Evolutionary conservation across 2,888 invertebrate species (phyloP).

Genomic region (Candidula unifasciata): DNA sequence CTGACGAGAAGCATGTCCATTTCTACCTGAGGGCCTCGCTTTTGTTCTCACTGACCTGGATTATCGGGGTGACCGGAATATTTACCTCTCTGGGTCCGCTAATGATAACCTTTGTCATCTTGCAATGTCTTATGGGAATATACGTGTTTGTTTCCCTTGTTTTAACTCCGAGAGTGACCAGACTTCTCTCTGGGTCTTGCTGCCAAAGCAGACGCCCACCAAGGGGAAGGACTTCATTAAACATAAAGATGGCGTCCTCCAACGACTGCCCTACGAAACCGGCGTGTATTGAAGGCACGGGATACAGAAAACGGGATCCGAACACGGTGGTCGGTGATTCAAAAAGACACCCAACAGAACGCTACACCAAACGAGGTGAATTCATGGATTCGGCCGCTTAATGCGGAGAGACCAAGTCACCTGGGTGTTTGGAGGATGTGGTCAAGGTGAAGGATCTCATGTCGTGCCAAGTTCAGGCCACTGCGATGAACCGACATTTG

Average conservation of each 20-base stretch:
- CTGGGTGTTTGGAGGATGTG: too few species aligned
- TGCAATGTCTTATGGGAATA: constrained; percentile 29
- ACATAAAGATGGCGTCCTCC: constrained; percentile 36
- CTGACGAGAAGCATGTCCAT: constrained; percentile 37
- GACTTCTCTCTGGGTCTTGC: constrained; percentile 41
- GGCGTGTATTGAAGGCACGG: constrained; percentile 38
- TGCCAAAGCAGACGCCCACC: constrained; percentile 40
- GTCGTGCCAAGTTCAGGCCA: too few species aligned
- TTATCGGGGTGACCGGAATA: neutral
- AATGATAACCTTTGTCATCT: constrained; percentile 21
- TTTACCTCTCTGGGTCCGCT: neutral
- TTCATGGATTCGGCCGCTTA: neutral
- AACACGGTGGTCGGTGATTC: neutral
- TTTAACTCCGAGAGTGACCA: constrained; percentile 31
- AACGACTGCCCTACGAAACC: constrained; percentile 29
- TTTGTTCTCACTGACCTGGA: constrained; percentile 27
- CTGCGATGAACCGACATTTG: too few species aligned
- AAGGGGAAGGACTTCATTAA: constrained; percentile 30
- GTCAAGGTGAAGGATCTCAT: too few species aligned
- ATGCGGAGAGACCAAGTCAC: too few species aligned
- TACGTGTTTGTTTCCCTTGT: constrained; percentile 47
- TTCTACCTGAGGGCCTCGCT: constrained; percentile 41
- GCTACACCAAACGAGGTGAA: neutral
- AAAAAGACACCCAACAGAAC: neutral
- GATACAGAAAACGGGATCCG: neutral